Evolutionary conservation across 2,113 vertebrate species (phyloP), one percentile per base, ranked within the genome.

Genomic region (Epinephelus lanceolatus): DNA sequence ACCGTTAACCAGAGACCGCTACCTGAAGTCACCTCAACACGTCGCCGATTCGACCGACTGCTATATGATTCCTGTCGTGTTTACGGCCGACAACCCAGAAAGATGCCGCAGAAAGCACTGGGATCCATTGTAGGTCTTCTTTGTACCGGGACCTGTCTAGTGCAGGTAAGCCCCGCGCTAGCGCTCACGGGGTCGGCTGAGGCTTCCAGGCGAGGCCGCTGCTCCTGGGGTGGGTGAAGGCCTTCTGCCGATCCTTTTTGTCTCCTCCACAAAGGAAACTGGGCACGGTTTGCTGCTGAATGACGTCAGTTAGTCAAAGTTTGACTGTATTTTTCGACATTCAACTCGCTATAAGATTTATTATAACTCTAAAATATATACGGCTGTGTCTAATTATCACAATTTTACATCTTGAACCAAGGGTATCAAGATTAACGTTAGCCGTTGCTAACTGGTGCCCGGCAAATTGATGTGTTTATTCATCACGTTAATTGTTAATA

Each of bases 81-180:
- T 61, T 18, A 71, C 90, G 85, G 90, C 90, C 86, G 92, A 90
- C 47, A 85, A 92, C 93, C 93, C 89, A 87, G 94, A 92, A 91
- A 91, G 90, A 96, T 96, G 96, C 91, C 90, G 69, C 95, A 93
- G 91, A 95, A 94, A 94, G 88, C 93, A 76, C 90, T 96, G 95
- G 93, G 94, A 93, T 93, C 94, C 90, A 83, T 96, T 92, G 92
- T 95, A 91, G 94, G 91, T 85, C 90, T 95, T 71, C 94, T 96
- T 79, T 96, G 89, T 88, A 92, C 95, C 62, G 94, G 93, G 93
- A 86, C 94, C 42, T 94, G 92, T 92, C 84, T 96, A 84, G 95
- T 93, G 88, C 94, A 96, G 96, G 96, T 96, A 94, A 96, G 95
- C 85, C 84, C 56, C 40, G 53, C 6, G 74, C 27, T 61, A n/a